Evolutionary conservation across 1,140 invertebrate genomes (phyloP).

Genomic region (Heliconius eleuchia): DNA sequence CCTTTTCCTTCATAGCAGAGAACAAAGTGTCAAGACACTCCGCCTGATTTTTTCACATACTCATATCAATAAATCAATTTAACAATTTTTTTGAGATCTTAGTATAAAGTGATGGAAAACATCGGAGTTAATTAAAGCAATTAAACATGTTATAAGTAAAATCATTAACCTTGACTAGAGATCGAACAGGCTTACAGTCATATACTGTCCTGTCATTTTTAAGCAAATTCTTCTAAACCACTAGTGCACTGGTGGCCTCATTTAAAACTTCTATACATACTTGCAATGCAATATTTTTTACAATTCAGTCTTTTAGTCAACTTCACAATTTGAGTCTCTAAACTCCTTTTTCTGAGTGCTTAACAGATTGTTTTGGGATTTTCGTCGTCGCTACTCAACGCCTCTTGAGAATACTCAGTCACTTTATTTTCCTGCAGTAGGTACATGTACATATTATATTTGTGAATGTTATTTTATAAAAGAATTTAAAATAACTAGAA

Average conservation of each 20-base stretch:
- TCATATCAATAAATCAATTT: too few species aligned
- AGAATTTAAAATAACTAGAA: not conserved
- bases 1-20: too few species aligned
- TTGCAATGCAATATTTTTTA: not conserved
- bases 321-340: constrained; percentile 10
- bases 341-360: constrained; percentile 12
- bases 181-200: too few species aligned
- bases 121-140: too few species aligned
- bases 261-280: not conserved
- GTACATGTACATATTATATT: not conserved
- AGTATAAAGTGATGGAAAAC: too few species aligned
- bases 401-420: not conserved
- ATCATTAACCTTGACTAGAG: too few species aligned
- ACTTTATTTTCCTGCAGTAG: constrained; percentile 4
- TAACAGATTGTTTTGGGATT: constrained; percentile 14
- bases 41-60: too few species aligned
- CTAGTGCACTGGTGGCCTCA: not conserved
- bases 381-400: not conserved
- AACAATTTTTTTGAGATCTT: too few species aligned
- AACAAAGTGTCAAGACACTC: too few species aligned
- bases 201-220: too few species aligned
- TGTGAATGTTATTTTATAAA: not conserved
- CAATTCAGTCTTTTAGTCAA: constrained; percentile 3
- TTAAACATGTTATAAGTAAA: too few species aligned
- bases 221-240: too few species aligned